phyloP scores from a whole-genome alignment of 2,888 invertebrate species.

The Priocnemis perturbator region DNA sequence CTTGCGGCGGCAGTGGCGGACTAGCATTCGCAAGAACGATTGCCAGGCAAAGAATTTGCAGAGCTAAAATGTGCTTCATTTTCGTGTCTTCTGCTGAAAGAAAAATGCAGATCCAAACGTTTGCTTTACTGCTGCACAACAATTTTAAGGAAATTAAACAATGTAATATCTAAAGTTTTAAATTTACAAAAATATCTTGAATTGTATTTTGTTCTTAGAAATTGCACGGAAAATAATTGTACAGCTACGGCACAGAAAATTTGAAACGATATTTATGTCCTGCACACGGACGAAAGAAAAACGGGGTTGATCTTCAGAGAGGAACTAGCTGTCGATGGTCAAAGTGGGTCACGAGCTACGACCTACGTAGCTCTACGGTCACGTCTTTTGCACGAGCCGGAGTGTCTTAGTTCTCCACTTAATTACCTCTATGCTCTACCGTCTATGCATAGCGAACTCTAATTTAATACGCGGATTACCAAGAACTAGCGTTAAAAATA shows the following conservation, averaged over 20 bases:
- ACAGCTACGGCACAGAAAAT: too few relatives aligned
- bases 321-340: conserved; percentile 60
- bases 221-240: too few relatives aligned
- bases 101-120: not conserved
- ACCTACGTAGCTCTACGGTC: conserved; percentile 47
- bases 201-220: too few relatives aligned
- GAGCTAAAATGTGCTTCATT: conserved; percentile 7
- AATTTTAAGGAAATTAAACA: not conserved
- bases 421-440: conserved; percentile 41
- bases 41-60: conserved; percentile 16
- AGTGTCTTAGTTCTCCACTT: conserved; percentile 47
- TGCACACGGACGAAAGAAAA: conserved; percentile 30
- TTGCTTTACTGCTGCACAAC: not conserved
- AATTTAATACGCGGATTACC: conserved; percentile 13
- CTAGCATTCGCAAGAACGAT: conserved; percentile 20
- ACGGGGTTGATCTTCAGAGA: conserved; percentile 48
- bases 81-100: not conserved
- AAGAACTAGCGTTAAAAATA: not conserved
- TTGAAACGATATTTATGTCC: not conserved
- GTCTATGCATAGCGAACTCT: conserved; percentile 25
- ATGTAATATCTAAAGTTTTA: too few relatives aligned
- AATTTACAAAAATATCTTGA: too few relatives aligned
- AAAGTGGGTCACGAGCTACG: conserved; percentile 61
- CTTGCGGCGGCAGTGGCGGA: conserved; percentile 25
- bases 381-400: conserved; percentile 47